Base-by-base conservation (phyloP, 1,140 invertebrate species). In the Drosophila pruinosa region DNA sequence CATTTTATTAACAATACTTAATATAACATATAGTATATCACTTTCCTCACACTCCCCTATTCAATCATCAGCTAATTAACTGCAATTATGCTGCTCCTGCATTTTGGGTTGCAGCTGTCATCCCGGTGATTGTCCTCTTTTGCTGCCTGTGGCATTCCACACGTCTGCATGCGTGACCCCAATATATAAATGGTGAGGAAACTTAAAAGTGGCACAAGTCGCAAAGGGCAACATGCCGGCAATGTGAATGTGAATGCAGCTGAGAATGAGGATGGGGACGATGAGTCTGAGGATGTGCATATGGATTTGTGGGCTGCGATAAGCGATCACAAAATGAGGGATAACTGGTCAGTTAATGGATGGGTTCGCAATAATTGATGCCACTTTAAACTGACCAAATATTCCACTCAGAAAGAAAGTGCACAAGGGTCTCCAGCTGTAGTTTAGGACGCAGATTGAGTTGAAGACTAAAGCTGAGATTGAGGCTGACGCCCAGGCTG, bases 291-390 rank as follows among this genome's bases (percentile, higher is more conserved):
- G 52, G 61, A 68, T 75, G 47, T 52, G 62, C 63, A 38, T 58
- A 74, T 72, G 69, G 56, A 78, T 81, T 64, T 80, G 48, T 75
- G 73, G 69, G 73, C 65, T 85, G 80, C 76, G 80, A 85, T 85
- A 86, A 85, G 77, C 73, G 80, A 86, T 86, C 81, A 50, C 39
- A 64, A 79, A 86, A 85, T 85, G 82, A 85, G 81, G 81, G 78
- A 88, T 85, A 85, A 85, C 81, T 85, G 81, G 77, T 47, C 73
- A 79, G 73, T 81, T 85, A 88, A 85, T 85, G 73, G 75, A 85
- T 85, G 81, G 81, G 64, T 81, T 85, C 82, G 65, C 73, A 86
- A 85, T 88, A 85, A 85, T 85, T 85, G 82, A 77, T 85, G 81
- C 77, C 82, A 85, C 82, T 74, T 86, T 80, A 85, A 81, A 85